Conservation (phyloP, 2,888 invertebrate genomes). For the Drosophila mimica region DNA sequence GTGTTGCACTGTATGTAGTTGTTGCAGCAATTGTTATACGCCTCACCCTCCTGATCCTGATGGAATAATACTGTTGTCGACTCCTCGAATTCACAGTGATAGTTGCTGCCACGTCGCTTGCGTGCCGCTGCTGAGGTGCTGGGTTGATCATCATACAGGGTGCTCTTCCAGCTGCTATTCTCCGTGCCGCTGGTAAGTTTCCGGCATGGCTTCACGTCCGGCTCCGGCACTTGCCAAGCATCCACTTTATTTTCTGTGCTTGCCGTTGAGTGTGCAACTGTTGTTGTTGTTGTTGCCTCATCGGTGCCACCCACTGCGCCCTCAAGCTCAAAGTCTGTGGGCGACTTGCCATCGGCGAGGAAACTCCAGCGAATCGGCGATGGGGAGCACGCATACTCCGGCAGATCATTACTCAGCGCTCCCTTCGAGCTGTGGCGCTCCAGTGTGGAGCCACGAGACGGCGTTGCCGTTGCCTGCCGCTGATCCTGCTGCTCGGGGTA, state of each 20-base stretch:
- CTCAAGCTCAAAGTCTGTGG: slow-evolving; percentile 76
- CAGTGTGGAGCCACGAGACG: slow-evolving; percentile 77
- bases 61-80: slow-evolving; percentile 84
- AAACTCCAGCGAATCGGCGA: slow-evolving; percentile 85
- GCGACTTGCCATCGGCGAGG: slow-evolving; percentile 83
- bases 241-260: slow-evolving; percentile 59
- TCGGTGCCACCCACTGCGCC: slow-evolving; percentile 58
- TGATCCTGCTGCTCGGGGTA: slow-evolving; percentile 27
- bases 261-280: background rate
- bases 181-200: slow-evolving; percentile 61
- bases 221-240: slow-evolving; percentile 70
- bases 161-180: slow-evolving; percentile 59
- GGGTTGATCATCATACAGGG: slow-evolving; percentile 71
- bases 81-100: slow-evolving; percentile 82
- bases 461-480: slow-evolving; percentile 36
- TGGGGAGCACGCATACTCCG: slow-evolving; percentile 85
- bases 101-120: slow-evolving; percentile 81
- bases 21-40: slow-evolving; percentile 85
- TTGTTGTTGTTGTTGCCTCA: slow-evolving; percentile 9
- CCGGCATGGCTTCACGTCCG: slow-evolving; percentile 65
- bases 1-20: slow-evolving; percentile 85
- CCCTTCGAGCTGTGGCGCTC: slow-evolving; percentile 83
- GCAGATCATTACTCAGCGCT: slow-evolving; percentile 81
- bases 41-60: slow-evolving; percentile 84
- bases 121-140: slow-evolving; percentile 74